Evolutionary conservation across 2,113 vertebrate species (phyloP).

Genomic region (Cacatua alba): DNA sequence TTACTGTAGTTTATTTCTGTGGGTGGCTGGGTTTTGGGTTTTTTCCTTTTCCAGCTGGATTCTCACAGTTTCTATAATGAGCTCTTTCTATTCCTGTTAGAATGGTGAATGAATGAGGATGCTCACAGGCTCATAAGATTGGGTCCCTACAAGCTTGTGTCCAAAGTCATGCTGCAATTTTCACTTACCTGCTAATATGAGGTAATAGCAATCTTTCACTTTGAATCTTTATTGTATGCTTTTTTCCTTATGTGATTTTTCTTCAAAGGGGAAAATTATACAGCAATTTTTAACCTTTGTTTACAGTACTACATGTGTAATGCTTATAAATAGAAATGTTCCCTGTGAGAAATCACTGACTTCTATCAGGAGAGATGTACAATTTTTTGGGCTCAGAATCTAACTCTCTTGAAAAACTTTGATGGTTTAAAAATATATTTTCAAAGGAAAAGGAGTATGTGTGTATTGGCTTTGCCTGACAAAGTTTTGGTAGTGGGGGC

Average conservation of each 20-base stretch:
- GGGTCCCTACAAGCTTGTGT: not conserved
- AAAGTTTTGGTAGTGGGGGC: not conserved
- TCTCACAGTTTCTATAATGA: not conserved
- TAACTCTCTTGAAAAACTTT: not conserved
- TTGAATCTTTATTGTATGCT: not conserved
- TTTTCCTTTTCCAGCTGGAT: not conserved
- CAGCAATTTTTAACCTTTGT: not conserved
- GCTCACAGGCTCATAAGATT: rapidly evolving
- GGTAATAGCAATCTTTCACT: not conserved
- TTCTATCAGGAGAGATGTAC: not conserved
- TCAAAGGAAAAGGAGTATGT: not conserved
- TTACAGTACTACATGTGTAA: not conserved
- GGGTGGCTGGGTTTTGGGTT: rapidly evolving
- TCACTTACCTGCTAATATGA: not conserved
- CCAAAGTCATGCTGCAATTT: not conserved
- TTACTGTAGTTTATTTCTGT: not conserved
- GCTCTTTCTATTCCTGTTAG: not conserved
- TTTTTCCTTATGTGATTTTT: not conserved
- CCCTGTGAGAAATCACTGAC: not conserved
- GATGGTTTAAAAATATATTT: not conserved
- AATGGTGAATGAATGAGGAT: not conserved
- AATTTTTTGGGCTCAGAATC: not conserved
- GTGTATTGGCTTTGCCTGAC: not conserved
- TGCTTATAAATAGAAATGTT: not conserved
- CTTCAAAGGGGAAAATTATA: not conserved